Evolutionary conservation across 2,888 invertebrate species (phyloP), one percentile per base, ranked within the genome.

Genomic region (Lottia gigantea): DNA sequence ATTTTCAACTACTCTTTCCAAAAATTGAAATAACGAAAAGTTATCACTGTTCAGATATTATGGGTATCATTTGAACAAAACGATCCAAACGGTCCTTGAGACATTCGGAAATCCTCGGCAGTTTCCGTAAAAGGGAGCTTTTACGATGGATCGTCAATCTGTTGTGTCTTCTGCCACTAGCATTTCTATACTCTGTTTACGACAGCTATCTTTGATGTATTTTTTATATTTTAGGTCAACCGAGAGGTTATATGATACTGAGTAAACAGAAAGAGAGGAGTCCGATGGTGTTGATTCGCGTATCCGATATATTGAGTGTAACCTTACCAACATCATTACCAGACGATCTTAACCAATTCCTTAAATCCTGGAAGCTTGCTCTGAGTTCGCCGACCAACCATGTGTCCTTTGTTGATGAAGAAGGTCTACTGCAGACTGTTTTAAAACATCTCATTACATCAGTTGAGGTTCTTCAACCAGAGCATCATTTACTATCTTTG

Each of bases 201-300:
- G 1, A 40, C 7, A 6, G 1, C 8, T 40, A 31, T 40, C 1
- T 40, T 40, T 40, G 40, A 8, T 4, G 40, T 40, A 40, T 40
- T 40, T 40, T 3, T 40, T 40, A 40, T 40, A 40, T 70, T 68
- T 61, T 68, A 79, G 80, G 75, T 4, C 66, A 75, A 63, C 74
- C 78, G 49, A 72, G 80, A 71, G 80, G 80, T 11, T 79, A 69
- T 68, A 63, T 71, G 55, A 45, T 71, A 15, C 45, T 67, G 0
- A 66, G 69, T 4, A 45, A 62, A 46, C 49, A 63, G 14, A 64
- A 64, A 46, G 46, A 46, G 40, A 65, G 63, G 14, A 65, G 19
- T 12, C 64, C 40, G 6, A 63, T 69, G 2, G 15, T 74, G 40
- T 64, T 74, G 62, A 71, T 72, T 25, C 69, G 74, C 3, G 71